Conservation (phyloP, 1,140 invertebrate species). For the Drosophila ironensis region DNA sequence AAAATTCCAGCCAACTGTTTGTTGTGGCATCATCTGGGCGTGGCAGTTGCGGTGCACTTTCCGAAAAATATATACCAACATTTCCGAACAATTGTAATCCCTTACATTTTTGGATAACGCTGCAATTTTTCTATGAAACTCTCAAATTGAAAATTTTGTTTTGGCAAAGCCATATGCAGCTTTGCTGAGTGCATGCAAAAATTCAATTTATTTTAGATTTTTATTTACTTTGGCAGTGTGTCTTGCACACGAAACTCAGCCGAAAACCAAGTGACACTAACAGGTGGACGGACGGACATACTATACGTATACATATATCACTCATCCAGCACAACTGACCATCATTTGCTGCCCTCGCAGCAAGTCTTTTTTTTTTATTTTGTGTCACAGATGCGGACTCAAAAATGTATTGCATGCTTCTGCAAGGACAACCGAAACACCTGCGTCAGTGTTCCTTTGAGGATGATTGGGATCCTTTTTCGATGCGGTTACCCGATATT, state of each 20-base stretch:
- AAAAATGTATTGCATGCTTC: constrained; percentile 17
- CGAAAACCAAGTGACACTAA: constrained; percentile 7
- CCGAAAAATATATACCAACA: too few relatives aligned
- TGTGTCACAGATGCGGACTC: constrained; percentile 12
- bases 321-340: constrained; percentile 23
- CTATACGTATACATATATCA: too few relatives aligned
- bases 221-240: constrained; percentile 56
- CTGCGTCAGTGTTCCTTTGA: constrained; percentile 9
- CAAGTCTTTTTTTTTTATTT: background rate
- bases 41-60: constrained; percentile 5
- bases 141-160: background rate
- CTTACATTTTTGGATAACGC: too few relatives aligned
- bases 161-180: background rate
- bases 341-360: background rate
- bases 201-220: constrained; percentile 62
- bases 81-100: too few relatives aligned
- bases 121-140: too few relatives aligned
- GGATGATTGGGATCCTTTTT: constrained; percentile 10
- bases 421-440: background rate
- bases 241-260: too few relatives aligned
- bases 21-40: constrained; percentile 31
- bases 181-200: constrained; percentile 35
- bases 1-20: background rate
- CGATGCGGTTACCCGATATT: background rate
- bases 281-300: too few relatives aligned